phyloP scores from a whole-genome alignment of 1,140 invertebrate genomes.

The Bursaphelenchus mucronatus region DNA sequence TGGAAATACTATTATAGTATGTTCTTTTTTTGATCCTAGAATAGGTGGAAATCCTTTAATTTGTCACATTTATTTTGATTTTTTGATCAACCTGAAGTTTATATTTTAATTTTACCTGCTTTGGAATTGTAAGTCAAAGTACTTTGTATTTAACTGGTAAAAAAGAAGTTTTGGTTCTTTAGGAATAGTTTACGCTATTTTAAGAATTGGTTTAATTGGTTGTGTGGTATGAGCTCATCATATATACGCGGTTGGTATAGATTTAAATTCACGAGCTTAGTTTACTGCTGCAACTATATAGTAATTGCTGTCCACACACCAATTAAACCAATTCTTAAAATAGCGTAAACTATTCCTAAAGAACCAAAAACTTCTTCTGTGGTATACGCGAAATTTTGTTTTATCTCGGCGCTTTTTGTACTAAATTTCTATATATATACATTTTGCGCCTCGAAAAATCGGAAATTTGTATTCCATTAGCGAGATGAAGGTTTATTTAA shows the following conservation, averaged over 20 bases:
- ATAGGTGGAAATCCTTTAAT: slow-evolving; percentile 71
- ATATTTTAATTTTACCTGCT: slow-evolving; percentile 69
- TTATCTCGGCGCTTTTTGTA: no score
- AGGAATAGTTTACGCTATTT: no score
- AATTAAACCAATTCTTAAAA: no score
- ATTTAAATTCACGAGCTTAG: slow-evolving; percentile 71
- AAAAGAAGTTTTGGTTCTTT: slow-evolving; percentile 56
- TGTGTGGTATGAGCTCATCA: slow-evolving; percentile 62
- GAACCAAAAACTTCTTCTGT: no score
- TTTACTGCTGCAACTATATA: slow-evolving; percentile 72
- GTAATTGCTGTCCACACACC: slow-evolving; percentile 67
- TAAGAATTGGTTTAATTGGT: no score
- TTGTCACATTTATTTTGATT: slow-evolving; percentile 76
- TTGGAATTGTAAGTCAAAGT: slow-evolving; percentile 58
- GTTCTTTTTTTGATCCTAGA: slow-evolving; percentile 69
- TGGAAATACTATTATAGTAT: no score
- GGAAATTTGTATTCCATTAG: no score
- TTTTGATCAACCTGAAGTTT: slow-evolving; percentile 74
- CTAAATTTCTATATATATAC: no score
- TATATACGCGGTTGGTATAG: slow-evolving; percentile 69
- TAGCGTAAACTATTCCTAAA: no score
- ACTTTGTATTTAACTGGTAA: slow-evolving; percentile 44
- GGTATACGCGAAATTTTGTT: no score
- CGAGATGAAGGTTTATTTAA: no score
- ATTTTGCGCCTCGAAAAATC: no score